A percentile compares a stretch with the other conserved stretches of the same genome.
Conservation (phyloP, 2,113 vertebrate genomes). For the Ceyx cyanopectus region DNA sequence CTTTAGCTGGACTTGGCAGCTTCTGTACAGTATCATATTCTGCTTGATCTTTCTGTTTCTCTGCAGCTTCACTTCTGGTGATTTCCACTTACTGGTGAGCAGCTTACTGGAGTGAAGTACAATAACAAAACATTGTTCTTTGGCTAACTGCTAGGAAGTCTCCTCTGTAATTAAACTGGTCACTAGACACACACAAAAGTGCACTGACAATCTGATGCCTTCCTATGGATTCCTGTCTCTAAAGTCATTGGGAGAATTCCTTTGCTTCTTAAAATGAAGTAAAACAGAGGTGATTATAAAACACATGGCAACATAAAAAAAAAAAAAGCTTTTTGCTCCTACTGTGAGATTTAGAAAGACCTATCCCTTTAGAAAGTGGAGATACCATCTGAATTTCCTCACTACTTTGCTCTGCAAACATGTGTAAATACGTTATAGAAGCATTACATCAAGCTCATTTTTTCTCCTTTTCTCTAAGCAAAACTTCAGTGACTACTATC, state of each 20-base stretch:
- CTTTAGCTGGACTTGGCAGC: slow-evolving; percentile 26
- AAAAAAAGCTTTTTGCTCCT: background rate
- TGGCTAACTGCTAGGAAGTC: background rate
- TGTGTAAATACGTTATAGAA: background rate
- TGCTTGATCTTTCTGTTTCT: background rate
- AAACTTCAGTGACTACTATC: background rate
- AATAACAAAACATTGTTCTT: background rate
- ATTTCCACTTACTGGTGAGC: background rate
- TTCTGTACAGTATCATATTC: background rate
- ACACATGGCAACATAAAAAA: background rate
- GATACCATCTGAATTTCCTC: background rate
- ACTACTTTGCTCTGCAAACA: background rate
- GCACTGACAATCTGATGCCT: background rate
- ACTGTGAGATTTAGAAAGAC: background rate
- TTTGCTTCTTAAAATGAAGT: background rate
- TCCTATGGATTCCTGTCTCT: background rate
- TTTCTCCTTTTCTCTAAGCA: background rate
- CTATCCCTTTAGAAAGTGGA: background rate
- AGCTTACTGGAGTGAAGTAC: background rate
- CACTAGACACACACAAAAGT: background rate
- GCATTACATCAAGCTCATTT: background rate
- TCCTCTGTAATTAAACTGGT: background rate
- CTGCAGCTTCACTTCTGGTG: background rate
- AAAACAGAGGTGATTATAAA: background rate
- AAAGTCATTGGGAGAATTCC: background rate